Evolutionary conservation across 2,797 vertebrate species (phyloP).

Genomic region (Meriones psammophilus): DNA sequence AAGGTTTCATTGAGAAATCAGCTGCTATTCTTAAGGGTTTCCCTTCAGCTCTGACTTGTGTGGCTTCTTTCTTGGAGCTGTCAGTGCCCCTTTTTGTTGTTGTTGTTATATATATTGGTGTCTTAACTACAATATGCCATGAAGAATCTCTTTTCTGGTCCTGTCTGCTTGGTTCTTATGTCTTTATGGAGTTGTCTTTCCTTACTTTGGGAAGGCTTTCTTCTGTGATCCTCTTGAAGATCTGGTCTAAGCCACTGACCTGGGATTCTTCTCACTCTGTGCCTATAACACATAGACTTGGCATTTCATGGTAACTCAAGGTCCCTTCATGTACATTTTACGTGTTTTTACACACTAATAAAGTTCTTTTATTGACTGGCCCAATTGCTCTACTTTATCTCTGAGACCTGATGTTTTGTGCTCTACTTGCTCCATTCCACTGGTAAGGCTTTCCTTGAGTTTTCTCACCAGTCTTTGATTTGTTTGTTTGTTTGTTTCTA

Average conservation of each 20-base stretch:
- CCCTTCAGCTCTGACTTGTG: too few relatives aligned
- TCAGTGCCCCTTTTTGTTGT: too few relatives aligned
- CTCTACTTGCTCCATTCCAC: background rate
- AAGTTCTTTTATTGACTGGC: background rate
- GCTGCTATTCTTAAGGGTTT: background rate
- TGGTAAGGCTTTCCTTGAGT: background rate
- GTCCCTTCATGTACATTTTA: background rate
- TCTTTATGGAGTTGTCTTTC: background rate
- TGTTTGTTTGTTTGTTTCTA: too few relatives aligned
- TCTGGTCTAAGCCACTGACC: background rate
- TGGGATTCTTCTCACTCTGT: background rate
- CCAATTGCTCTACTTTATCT: background rate
- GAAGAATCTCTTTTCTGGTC: background rate
- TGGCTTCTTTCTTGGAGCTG: background rate
- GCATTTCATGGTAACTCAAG: background rate
- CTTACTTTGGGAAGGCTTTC: background rate
- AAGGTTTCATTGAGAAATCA: background rate
- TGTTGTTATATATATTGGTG: background rate
- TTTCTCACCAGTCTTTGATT: too few relatives aligned
- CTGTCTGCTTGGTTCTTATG: background rate
- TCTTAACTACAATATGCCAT: background rate
- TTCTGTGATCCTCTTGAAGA: background rate
- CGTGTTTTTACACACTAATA: background rate
- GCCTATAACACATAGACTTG: background rate
- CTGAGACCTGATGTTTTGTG: background rate